Conservation (phyloP, 2,888 invertebrate species). For the Alsophila aescularia region DNA sequence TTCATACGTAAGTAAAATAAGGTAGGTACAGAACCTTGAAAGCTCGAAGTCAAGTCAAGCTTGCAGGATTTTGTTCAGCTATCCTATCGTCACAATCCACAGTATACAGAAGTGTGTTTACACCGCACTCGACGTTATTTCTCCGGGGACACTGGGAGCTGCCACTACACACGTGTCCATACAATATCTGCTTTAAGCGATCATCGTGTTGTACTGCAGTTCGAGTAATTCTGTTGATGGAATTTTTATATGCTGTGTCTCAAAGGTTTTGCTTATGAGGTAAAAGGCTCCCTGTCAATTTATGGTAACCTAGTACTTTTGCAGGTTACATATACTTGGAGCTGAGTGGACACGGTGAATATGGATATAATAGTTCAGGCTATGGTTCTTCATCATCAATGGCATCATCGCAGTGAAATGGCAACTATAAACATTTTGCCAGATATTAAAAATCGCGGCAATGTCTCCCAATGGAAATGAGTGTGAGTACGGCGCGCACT, state of each 20-base stretch:
- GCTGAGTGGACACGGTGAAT: no score
- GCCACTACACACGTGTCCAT: slow-evolving; percentile 10
- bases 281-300: not conserved
- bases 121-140: slow-evolving; percentile 21
- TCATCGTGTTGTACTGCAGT: slow-evolving; percentile 4
- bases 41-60: no score
- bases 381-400: no score
- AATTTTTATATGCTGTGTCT: slow-evolving; percentile 10
- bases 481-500: slow-evolving; percentile 22
- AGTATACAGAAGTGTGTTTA: slow-evolving; percentile 5
- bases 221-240: slow-evolving; percentile 3
- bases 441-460: not conserved
- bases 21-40: no score
- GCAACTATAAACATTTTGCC: not conserved
- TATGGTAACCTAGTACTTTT: not conserved
- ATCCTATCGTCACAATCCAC: slow-evolving; percentile 4
- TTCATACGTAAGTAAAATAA: no score
- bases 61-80: not conserved
- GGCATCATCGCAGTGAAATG: no score
- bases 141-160: slow-evolving; percentile 11
- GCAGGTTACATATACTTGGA: no score
- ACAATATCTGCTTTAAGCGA: slow-evolving; percentile 12
- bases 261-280: not conserved
- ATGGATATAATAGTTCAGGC: no score
- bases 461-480: slow-evolving; percentile 28